Evolutionary conservation across 2,113 vertebrate genomes (phyloP).

Genomic region (Hemichromis elongatus): DNA sequence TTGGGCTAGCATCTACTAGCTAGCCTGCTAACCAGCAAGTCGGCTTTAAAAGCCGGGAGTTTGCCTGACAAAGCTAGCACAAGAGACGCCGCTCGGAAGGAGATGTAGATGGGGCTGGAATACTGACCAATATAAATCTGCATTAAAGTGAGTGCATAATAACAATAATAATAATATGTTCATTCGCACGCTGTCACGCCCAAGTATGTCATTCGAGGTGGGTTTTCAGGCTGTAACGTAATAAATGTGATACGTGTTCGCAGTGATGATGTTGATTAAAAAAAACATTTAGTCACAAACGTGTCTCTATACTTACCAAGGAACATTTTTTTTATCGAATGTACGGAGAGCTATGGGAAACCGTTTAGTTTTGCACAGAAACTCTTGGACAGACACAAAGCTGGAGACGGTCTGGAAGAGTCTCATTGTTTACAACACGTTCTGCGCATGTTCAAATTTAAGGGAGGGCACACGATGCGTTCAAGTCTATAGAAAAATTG

Average conservation of each 20-base stretch:
- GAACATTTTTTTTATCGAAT: slow-evolving; percentile 40
- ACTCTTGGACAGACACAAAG: slow-evolving; percentile 67
- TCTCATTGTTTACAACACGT: slow-evolving; percentile 76
- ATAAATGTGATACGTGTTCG: slow-evolving; percentile 42
- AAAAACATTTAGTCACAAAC: slow-evolving; percentile 29
- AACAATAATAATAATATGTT: not conserved
- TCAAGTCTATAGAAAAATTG: slow-evolving; percentile 21
- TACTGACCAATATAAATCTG: not conserved
- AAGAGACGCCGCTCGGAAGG: not conserved
- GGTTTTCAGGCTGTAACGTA: slow-evolving; percentile 39
- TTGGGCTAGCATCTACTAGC: slow-evolving; percentile 36
- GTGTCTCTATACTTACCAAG: slow-evolving; percentile 63
- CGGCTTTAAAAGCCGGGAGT: slow-evolving; percentile 8
- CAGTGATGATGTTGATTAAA: slow-evolving; percentile 38
- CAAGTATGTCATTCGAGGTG: slow-evolving; percentile 59
- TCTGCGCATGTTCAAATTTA: slow-evolving; percentile 67
- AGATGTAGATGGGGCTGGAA: not conserved
- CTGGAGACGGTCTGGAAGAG: slow-evolving; percentile 69
- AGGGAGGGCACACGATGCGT: slow-evolving; percentile 57
- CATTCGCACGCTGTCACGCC: slow-evolving; percentile 68
- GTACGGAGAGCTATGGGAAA: not conserved
- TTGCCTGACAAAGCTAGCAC: slow-evolving; percentile 10
- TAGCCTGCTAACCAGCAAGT: slow-evolving; percentile 39
- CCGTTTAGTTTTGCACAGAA: slow-evolving; percentile 41
- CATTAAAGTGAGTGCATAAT: not conserved